These are phyloP conservation scores for Acanthornis magna DNA, from an alignment of 2,797 vertebrate genomes.

Conservation along the genomic window DNA sequence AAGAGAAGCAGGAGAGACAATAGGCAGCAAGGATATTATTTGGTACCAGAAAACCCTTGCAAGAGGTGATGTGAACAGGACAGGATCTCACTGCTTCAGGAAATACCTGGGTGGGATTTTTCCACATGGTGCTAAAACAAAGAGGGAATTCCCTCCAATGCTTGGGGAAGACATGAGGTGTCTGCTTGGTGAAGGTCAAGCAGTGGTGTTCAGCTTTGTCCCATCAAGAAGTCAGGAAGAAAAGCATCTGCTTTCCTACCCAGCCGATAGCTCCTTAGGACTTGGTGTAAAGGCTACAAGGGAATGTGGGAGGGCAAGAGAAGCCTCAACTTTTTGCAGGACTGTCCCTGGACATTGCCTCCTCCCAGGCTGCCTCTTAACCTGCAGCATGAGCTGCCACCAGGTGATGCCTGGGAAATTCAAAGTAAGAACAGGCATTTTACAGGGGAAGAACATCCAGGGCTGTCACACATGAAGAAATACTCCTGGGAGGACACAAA, in stretches of 20 bases:
- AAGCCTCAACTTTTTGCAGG: fast-evolving
- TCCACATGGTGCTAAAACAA: fast-evolving
- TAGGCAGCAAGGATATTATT: neutral
- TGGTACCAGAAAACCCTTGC: neutral
- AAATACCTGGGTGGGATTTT: neutral
- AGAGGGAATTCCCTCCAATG: neutral
- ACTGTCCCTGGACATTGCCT: neutral
- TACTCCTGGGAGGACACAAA: neutral
- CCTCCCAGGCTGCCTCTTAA: neutral
- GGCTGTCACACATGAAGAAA: neutral
- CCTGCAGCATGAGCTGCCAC: neutral
- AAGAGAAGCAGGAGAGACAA: neutral
- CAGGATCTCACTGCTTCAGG: neutral
- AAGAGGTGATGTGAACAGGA: neutral
- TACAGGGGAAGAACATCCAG: neutral
- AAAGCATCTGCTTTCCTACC: neutral
- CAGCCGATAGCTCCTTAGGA: neutral
- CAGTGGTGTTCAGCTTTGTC: neutral
- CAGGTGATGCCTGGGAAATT: fast-evolving
- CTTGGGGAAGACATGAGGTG: fast-evolving
- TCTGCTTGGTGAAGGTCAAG: neutral
- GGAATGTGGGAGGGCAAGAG: neutral
- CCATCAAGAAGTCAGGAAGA: neutral
- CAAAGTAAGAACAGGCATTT: neutral
- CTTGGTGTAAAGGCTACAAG: neutral